A percentile compares a stretch with the other conserved stretches of the same genome.
Conservation (phyloP, 1,140 invertebrate genomes). For the Littorina saxatilis region DNA sequence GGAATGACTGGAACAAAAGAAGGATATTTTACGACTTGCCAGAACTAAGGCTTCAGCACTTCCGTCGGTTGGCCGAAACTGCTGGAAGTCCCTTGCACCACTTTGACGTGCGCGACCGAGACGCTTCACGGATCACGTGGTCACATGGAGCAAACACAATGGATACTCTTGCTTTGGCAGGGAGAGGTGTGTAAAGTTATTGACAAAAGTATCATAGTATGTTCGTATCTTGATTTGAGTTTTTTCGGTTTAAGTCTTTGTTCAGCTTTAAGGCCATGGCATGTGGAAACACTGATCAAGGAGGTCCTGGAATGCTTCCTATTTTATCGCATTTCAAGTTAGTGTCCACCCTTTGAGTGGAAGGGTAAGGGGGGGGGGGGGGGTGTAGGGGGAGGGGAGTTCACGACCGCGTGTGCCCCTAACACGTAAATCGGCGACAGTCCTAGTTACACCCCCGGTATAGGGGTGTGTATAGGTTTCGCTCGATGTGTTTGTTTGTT, state of each 20-base stretch:
- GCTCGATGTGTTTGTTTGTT: no score
- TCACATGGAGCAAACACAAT: conserved; percentile 37
- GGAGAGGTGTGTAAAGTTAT: conserved; percentile 32
- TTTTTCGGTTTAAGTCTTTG: not conserved
- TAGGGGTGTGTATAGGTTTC: no score
- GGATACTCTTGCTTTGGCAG: conserved; percentile 11
- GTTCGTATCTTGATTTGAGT: no score
- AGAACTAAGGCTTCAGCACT: conserved; percentile 30
- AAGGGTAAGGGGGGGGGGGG: no score
- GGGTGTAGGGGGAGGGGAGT: no score
- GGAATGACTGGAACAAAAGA: conserved; percentile 43
- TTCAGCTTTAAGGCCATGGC: not conserved
- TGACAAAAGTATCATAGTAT: no score
- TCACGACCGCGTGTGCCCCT: no score
- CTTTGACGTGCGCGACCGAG: conserved; percentile 41
- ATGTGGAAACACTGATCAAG: no score
- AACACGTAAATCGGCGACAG: no score
- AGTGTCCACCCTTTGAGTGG: no score
- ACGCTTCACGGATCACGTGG: conserved; percentile 44
- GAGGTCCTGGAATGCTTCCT: no score
- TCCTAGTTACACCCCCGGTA: no score
- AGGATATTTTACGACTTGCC: conserved; percentile 44
- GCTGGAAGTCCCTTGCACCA: conserved; percentile 45
- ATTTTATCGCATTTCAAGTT: not conserved
- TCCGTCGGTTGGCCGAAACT: conserved; percentile 30